Conservation (phyloP, 2,888 invertebrate genomes). For the Platynereis dumerilii region DNA sequence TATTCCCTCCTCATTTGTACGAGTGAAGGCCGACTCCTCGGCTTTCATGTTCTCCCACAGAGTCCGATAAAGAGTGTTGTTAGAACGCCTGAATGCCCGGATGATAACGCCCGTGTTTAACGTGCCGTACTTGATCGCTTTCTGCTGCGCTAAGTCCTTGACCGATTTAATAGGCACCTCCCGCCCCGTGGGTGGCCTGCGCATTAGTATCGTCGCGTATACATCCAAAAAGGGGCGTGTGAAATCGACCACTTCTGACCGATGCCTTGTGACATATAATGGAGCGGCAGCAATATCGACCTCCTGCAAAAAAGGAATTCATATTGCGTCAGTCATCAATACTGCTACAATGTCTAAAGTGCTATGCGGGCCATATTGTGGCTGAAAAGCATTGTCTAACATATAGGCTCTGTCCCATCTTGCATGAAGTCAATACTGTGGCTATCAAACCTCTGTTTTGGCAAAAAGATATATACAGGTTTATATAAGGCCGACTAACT, state of each 20-base stretch:
- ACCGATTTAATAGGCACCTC: conserved; percentile 12
- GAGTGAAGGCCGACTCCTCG: conserved; percentile 29
- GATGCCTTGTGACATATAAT: conserved; percentile 33
- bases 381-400: too few relatives aligned
- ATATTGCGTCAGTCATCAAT: neutral
- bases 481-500: too few relatives aligned
- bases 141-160: conserved; percentile 28
- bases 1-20: conserved; percentile 38
- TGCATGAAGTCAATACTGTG: too few relatives aligned
- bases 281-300: conserved; percentile 38
- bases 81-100: conserved; percentile 31
- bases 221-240: conserved; percentile 33
- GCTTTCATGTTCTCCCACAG: conserved; percentile 32
- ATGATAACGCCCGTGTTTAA: conserved; percentile 32
- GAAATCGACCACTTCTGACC: conserved; percentile 34
- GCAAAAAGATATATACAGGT: too few relatives aligned
- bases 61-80: conserved; percentile 24
- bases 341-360: too few relatives aligned
- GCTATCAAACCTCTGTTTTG: too few relatives aligned
- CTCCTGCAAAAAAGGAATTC: conserved; percentile 24
- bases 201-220: conserved; percentile 32
- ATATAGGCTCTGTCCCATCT: too few relatives aligned
- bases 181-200: conserved; percentile 21
- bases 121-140: conserved; percentile 33
- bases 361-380: too few relatives aligned